These are phyloP conservation scores for Macaria notata DNA, from an alignment of 2,888 invertebrate genomes.

Conservation along the genomic window DNA sequence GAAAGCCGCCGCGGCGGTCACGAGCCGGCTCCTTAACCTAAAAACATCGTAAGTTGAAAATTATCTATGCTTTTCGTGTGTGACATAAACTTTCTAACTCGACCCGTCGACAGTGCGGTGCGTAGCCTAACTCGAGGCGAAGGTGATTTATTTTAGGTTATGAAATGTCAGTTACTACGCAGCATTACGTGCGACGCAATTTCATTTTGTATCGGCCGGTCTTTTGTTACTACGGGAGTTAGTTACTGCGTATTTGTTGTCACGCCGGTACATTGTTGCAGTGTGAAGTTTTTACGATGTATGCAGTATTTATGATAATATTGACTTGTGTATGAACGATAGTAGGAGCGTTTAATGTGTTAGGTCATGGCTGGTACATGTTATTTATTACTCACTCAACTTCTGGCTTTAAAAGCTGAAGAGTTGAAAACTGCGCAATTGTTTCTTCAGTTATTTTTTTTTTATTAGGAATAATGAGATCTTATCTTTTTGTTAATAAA, in stretches of 20 bases:
- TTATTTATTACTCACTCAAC: neutral
- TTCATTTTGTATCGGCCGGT: slow-evolving; percentile 60
- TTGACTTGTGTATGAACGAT: neutral
- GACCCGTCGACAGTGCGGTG: slow-evolving; percentile 30
- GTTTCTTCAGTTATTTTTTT: too few species aligned
- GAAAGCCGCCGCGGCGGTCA: slow-evolving; percentile 58
- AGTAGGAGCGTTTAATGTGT: slow-evolving; percentile 13
- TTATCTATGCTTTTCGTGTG: slow-evolving; percentile 37
- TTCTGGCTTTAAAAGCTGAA: too few species aligned
- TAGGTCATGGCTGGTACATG: slow-evolving; percentile 38
- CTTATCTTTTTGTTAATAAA: too few species aligned
- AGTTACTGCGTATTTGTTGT: slow-evolving; percentile 57
- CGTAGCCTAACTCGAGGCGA: slow-evolving; percentile 24
- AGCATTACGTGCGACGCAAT: slow-evolving; percentile 69
- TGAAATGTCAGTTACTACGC: slow-evolving; percentile 67
- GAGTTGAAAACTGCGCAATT: too few species aligned
- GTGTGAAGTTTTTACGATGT: neutral
- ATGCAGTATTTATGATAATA: neutral
- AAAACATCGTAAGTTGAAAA: slow-evolving; percentile 57
- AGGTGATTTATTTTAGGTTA: slow-evolving; percentile 59
- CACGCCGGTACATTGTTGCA: slow-evolving; percentile 41
- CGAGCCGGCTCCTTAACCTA: slow-evolving; percentile 37
- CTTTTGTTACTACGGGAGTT: slow-evolving; percentile 64
- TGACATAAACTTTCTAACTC: slow-evolving; percentile 24
- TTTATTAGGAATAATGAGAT: too few species aligned